These are phyloP conservation scores for Bradypodion ventrale DNA, from an alignment of 2,797 vertebrate species.

Conservation along the genomic window DNA sequence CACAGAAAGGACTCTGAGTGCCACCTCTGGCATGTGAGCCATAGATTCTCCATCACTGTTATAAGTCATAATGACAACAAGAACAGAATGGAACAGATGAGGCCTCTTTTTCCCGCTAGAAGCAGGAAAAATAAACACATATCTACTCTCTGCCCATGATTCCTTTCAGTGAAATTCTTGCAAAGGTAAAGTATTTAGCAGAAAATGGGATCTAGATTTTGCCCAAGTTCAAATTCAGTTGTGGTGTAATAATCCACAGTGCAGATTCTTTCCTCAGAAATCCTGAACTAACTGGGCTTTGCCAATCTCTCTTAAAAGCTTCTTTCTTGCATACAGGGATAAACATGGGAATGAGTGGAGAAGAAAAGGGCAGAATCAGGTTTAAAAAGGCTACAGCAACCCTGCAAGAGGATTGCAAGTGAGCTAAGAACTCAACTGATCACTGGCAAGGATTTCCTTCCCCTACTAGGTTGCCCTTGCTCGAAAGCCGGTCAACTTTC, in stretches of 20 bases:
- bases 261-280: not conserved
- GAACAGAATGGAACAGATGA: not conserved
- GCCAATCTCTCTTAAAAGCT: not conserved
- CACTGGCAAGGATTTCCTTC: not conserved
- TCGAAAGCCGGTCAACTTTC: too few species aligned
- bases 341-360: not conserved
- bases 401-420: not conserved
- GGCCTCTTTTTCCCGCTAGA: not conserved
- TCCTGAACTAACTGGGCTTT: constrained; percentile 3
- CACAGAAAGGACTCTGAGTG: too few species aligned
- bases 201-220: not conserved
- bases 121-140: not conserved
- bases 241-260: not conserved
- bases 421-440: not conserved
- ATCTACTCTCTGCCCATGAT: not conserved
- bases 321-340: not conserved
- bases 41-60: too few species aligned
- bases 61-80: not conserved
- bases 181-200: not conserved
- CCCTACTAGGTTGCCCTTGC: too few species aligned
- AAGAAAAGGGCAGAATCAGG: not conserved
- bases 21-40: too few species aligned
- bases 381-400: not conserved
- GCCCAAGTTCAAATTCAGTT: not conserved
- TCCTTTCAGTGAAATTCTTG: not conserved